phyloP scores from a whole-genome alignment of 2,888 invertebrate species.

The Pediacus dermestoides region DNA sequence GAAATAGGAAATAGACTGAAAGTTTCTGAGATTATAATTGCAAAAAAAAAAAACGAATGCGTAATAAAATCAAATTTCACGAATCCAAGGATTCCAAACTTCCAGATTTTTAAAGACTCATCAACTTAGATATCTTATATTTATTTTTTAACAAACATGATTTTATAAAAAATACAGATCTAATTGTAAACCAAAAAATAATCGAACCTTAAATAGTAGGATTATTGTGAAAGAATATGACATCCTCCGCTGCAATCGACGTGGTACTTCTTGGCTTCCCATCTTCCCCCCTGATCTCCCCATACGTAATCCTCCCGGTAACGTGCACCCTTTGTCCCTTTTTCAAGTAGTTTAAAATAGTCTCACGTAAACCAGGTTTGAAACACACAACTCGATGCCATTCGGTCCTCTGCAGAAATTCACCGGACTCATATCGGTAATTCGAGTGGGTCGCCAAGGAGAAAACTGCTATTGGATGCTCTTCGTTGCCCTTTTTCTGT shows the following conservation, averaged over 20 bases:
- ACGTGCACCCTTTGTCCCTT: slow-evolving; percentile 85
- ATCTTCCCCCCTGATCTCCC: slow-evolving; percentile 75
- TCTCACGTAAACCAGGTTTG: slow-evolving; percentile 76
- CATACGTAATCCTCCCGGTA: slow-evolving; percentile 78
- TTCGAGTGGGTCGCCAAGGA: slow-evolving; percentile 86
- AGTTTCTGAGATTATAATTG: too few relatives aligned
- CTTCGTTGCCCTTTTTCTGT: slow-evolving; percentile 74
- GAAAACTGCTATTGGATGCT: slow-evolving; percentile 84
- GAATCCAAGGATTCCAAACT: too few relatives aligned
- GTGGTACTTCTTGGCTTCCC: slow-evolving; percentile 70
- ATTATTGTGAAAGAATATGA: slow-evolving; percentile 70
- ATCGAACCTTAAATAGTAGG: too few relatives aligned
- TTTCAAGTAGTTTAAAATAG: slow-evolving; percentile 72
- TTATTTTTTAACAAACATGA: too few relatives aligned
- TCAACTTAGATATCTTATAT: too few relatives aligned
- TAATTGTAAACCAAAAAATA: too few relatives aligned
- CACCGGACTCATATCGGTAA: slow-evolving; percentile 76
- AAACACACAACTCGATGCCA: slow-evolving; percentile 91
- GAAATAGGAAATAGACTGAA: too few relatives aligned
- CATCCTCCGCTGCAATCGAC: slow-evolving; percentile 81
- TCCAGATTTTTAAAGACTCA: too few relatives aligned
- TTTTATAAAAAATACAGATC: too few relatives aligned
- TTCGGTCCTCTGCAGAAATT: slow-evolving; percentile 80
- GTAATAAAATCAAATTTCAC: too few relatives aligned
- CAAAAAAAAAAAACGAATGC: too few relatives aligned